These are phyloP conservation scores for Conomelus anceps DNA, from an alignment of 2,888 invertebrate genomes.

Conservation along the genomic window DNA sequence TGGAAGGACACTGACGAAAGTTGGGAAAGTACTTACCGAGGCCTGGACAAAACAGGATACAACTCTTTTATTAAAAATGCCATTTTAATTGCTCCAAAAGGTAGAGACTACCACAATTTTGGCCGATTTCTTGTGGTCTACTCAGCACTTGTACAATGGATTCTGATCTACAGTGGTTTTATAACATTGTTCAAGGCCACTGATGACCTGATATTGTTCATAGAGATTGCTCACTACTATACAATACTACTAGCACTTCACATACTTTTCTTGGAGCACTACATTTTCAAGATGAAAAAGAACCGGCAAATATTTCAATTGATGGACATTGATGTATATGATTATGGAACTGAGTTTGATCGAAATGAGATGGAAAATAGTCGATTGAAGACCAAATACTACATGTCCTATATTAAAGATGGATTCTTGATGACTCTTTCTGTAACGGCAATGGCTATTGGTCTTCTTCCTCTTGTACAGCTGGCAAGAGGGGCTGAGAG, in stretches of 20 bases:
- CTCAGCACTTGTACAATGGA: neutral
- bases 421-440: neutral
- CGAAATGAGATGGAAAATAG: neutral
- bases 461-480: neutral
- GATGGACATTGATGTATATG: neutral
- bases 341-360: neutral
- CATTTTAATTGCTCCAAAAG: neutral
- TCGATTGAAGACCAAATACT: neutral
- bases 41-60: neutral
- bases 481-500: neutral
- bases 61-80: neutral
- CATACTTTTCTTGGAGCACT: neutral
- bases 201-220: neutral
- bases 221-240: neutral
- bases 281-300: neutral
- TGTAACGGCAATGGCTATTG: neutral
- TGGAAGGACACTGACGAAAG: neutral
- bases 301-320: neutral
- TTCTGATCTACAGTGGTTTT: neutral
- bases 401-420: neutral
- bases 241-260: neutral
- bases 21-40: neutral
- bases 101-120: neutral
- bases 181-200: neutral
- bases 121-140: neutral